Percentiles rank a stretch among this genome's conserved stretches.
phyloP scores from a whole-genome alignment of 2,113 vertebrate genomes.

The Ovibos moschatus region DNA sequence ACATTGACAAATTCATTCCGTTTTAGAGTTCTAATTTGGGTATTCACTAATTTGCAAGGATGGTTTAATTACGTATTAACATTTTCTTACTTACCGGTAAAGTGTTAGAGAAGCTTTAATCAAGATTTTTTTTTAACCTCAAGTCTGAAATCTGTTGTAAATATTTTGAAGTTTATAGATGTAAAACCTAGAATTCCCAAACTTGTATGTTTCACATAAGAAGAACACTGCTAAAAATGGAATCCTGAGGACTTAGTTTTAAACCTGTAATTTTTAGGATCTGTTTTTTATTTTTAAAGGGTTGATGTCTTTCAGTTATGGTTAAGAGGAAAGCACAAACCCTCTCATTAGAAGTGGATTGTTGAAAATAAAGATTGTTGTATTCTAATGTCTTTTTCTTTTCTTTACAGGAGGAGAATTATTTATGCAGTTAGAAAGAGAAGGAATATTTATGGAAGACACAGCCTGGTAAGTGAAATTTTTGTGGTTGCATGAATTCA shows the following conservation, averaged over 20 bases:
- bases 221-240: slow-evolving; percentile 29
- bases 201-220: neutral
- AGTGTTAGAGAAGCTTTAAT: slow-evolving; percentile 40
- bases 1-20: neutral
- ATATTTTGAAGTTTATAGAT: slow-evolving; percentile 36
- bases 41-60: slow-evolving; percentile 25
- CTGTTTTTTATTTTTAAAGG: slow-evolving; percentile 43
- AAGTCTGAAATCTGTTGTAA: neutral
- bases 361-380: slow-evolving; percentile 18
- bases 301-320: slow-evolving; percentile 37
- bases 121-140: neutral
- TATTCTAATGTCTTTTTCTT: slow-evolving; percentile 55
- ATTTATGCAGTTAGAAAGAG: slow-evolving; percentile 99
- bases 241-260: slow-evolving; percentile 37
- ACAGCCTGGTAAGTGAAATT: slow-evolving; percentile 93
- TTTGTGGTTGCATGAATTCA: slow-evolving; percentile 58
- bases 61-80: slow-evolving; percentile 41
- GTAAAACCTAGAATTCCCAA: slow-evolving; percentile 39
- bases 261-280: slow-evolving; percentile 31
- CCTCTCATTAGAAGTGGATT: slow-evolving; percentile 36
- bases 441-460: slow-evolving; percentile 99
- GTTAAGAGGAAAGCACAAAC: slow-evolving; percentile 42
- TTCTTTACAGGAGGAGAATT: slow-evolving; percentile 93
- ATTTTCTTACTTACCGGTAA: neutral
- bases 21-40: neutral